Evolutionary conservation across 2,113 vertebrate genomes (phyloP).

Genomic region (Entomyzon cyanotis): DNA sequence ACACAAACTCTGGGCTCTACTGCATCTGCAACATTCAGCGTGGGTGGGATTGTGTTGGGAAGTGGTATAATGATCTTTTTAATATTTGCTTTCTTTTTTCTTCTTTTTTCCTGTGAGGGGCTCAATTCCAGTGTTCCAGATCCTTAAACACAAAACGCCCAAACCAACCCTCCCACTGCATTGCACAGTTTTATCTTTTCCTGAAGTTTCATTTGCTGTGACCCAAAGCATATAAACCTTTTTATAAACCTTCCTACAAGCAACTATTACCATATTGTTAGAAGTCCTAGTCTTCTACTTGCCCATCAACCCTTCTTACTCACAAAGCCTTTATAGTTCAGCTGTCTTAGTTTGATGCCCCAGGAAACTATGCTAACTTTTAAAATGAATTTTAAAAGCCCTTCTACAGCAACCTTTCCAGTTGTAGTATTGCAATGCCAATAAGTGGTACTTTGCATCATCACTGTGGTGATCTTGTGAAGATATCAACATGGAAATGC

Average conservation of each 20-base stretch:
- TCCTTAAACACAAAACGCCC: neutral
- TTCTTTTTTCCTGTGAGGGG: neutral
- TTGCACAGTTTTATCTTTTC: neutral
- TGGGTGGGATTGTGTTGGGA: neutral
- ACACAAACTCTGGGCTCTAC: neutral
- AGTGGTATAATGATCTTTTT: neutral
- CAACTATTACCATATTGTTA: neutral
- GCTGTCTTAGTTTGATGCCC: neutral
- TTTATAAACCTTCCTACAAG: neutral
- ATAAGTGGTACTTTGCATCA: neutral
- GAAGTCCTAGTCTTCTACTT: neutral
- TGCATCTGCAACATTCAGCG: neutral
- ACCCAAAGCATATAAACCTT: neutral
- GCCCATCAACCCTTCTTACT: neutral
- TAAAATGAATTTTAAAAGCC: neutral
- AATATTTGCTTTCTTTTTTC: neutral
- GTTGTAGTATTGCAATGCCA: neutral
- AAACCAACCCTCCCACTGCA: rapidly evolving
- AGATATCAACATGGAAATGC: neutral
- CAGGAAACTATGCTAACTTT: neutral
- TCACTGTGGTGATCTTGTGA: neutral
- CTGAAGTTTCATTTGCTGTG: neutral
- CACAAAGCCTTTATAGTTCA: neutral
- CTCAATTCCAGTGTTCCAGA: neutral
- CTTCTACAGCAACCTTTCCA: neutral